phyloP scores from a whole-genome alignment of 2,797 vertebrate genomes.

The Vireo griseus region DNA sequence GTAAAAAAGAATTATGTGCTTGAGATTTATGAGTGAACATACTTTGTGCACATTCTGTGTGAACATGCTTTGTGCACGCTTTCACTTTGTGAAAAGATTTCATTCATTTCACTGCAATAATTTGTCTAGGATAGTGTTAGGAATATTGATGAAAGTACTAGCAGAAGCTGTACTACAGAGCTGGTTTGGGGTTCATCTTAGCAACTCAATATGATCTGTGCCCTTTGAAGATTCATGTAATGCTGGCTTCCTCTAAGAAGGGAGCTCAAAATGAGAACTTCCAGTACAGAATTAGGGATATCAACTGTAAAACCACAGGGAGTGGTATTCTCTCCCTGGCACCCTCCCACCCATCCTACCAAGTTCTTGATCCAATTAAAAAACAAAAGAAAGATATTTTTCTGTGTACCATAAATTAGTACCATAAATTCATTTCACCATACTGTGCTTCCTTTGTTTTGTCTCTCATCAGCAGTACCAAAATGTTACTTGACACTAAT shows the following conservation, averaged over 20 bases:
- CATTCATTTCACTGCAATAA: neutral
- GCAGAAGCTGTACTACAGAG: neutral
- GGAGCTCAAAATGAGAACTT: neutral
- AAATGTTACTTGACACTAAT: conserved; percentile 33
- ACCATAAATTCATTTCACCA: neutral
- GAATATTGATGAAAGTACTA: neutral
- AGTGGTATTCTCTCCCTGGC: neutral
- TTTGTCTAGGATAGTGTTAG: neutral
- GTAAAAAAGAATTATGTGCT: neutral
- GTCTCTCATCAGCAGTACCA: neutral
- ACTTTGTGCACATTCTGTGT: neutral
- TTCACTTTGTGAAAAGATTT: neutral
- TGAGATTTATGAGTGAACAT: neutral
- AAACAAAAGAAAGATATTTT: neutral
- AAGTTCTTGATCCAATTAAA: neutral
- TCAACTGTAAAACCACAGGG: neutral
- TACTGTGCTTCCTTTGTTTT: neutral
- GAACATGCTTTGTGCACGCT: neutral
- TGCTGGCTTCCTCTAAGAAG: neutral
- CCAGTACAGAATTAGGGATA: neutral
- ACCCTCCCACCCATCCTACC: neutral
- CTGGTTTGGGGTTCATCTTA: neutral
- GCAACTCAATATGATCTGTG: neutral
- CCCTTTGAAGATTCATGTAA: neutral
- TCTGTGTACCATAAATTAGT: neutral